Evolutionary conservation across 1,140 invertebrate species (phyloP), one percentile per base, ranked within the genome.

Genomic region (Tetramorium simillimum): DNA sequence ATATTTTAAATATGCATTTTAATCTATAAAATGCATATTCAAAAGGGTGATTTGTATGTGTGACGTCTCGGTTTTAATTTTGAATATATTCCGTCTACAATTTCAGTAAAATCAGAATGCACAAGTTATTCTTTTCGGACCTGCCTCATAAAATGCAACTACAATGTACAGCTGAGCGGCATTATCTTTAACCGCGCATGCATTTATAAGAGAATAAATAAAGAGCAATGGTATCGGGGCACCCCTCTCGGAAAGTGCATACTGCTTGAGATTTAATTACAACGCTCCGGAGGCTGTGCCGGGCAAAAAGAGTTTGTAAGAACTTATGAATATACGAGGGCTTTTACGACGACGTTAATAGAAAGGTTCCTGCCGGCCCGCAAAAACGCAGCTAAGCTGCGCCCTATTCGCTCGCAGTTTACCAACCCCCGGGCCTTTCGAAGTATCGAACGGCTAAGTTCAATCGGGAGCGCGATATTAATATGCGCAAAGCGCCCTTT

Each of bases 251-350:
- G 62, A 77, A 78, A 80, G 67, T 88, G 82, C 87, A 89, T 75
- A 85, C 82, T 75, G 88, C 87, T 89, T 86, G 88, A 90, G 88
- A 90, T 90, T 90, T 90, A 90, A 90, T 90, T 90, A 90, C 85
- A 86, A 89, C 77, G 89, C 89, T 89, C 53, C 53, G 51, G 62
- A 89, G 77, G 62, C 21, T 62, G 63, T 72, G 49, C 63, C 37
- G 70, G 24, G 67, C 56, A 72, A 86, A 86, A 88, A 89, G 76
- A 65, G 85, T 60, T 90, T 86, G 65, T 90, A 90, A 90, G 85
- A 89, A 86, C 85, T 88, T 65, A 89, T 53, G 88, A 86, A 89
- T 91, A 86, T 91, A 89, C 84, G 77, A 87, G 86, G 49, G 85
- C 75, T 86, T 91, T 91, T 90, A 87, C 77, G 72, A 77, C 40